Evolutionary conservation across 2,113 vertebrate species (phyloP).

Genomic region (Hypomesus transpacificus): DNA sequence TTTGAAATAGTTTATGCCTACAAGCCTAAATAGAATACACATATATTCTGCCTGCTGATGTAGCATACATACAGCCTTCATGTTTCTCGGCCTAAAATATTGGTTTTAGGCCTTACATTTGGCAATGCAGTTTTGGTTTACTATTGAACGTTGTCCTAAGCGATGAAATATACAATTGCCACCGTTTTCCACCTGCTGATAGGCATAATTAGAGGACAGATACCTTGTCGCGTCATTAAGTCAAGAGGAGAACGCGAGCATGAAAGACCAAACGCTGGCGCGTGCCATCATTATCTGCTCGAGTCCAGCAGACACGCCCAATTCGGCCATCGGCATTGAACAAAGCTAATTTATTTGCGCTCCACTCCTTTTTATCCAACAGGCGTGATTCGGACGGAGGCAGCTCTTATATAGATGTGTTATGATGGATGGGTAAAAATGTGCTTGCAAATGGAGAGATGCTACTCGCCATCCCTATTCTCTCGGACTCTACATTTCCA

Average conservation of each 20-base stretch:
- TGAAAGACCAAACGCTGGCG: constrained; percentile 47
- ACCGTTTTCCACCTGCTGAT: constrained; percentile 17
- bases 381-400: constrained; percentile 43
- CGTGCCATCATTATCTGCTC: constrained; percentile 38
- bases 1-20: too few species aligned
- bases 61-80: too few species aligned
- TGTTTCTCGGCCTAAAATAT: too few species aligned
- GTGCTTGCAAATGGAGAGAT: constrained; percentile 51
- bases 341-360: constrained; percentile 50
- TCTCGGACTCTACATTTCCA: constrained; percentile 55
- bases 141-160: not conserved
- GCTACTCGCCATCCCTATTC: constrained; percentile 42
- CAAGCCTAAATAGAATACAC: too few species aligned
- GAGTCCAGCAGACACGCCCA: constrained; percentile 71
- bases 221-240: constrained; percentile 4
- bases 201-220: not conserved
- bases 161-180: not conserved
- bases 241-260: constrained; percentile 34
- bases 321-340: constrained; percentile 54
- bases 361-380: constrained; percentile 27
- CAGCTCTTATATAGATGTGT: constrained; percentile 39
- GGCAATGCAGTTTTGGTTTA: too few species aligned
- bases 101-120: too few species aligned
- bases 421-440: constrained; percentile 30
- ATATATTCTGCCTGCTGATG: too few species aligned